Evolutionary conservation across 92 coral and sea anemone genomes (phyloP).

Genomic region (Pocillopora grandis): DNA sequence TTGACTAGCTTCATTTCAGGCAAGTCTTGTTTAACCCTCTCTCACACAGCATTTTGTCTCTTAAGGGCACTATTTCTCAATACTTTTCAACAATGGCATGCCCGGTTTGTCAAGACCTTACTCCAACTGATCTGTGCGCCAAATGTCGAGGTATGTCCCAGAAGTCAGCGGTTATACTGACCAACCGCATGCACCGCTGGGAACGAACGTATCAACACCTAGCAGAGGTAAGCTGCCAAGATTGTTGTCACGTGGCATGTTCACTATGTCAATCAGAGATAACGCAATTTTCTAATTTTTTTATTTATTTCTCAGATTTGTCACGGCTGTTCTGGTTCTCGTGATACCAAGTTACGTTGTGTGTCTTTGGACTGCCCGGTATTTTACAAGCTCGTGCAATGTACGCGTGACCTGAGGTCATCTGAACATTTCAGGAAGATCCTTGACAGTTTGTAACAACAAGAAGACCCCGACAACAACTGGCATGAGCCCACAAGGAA

Average conservation of each 20-base stretch:
- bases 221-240: conserved; percentile 62
- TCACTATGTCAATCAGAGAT: no score
- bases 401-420: conserved; percentile 72
- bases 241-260: not conserved
- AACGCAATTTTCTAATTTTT: not conserved
- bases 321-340: conserved; percentile 90
- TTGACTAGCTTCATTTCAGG: not conserved
- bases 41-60: not conserved
- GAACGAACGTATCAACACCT: conserved; percentile 81
- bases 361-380: conserved; percentile 97
- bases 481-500: not conserved
- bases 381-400: conserved; percentile 79
- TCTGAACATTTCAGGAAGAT: conserved; percentile 62
- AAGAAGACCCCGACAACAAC: not conserved
- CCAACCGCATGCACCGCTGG: conserved; percentile 71
- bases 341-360: conserved; percentile 79
- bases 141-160: conserved; percentile 72
- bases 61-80: conserved; percentile 89
- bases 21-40: no score
- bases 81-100: conserved; percentile 90
- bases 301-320: conserved; percentile 65
- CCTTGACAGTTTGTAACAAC: conserved; percentile 37
- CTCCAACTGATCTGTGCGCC: conserved; percentile 71
- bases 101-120: conserved; percentile 90
- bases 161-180: conserved; percentile 69